Conservation (phyloP, 2,888 invertebrate genomes). For the Andrena bucephala region DNA sequence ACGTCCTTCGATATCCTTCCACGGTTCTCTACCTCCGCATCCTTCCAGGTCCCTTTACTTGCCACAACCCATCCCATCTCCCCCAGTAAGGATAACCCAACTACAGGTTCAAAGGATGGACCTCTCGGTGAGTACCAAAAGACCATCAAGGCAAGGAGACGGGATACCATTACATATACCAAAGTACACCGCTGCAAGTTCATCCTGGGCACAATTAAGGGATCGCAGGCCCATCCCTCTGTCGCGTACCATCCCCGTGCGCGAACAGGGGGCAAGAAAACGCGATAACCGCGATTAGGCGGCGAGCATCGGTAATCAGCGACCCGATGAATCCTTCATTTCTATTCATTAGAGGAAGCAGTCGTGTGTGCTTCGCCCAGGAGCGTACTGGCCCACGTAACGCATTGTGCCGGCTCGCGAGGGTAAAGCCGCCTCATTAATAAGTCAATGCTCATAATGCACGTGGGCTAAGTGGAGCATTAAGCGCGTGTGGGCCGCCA, state of each 20-base stretch:
- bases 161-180: no score
- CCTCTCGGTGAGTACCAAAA: no score
- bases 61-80: no score
- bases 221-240: neutral
- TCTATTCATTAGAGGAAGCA: constrained; percentile 55
- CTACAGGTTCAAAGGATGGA: no score
- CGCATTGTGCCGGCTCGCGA: constrained; percentile 39
- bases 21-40: no score
- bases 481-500: constrained; percentile 63
- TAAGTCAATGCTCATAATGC: constrained; percentile 70
- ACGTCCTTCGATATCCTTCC: no score
- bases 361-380: constrained; percentile 22
- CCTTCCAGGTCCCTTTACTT: no score
- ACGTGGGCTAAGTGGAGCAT: constrained; percentile 68
- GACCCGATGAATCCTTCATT: constrained; percentile 51
- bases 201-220: neutral
- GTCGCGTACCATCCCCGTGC: neutral
- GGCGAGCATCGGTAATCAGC: constrained; percentile 28
- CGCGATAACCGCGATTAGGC: constrained; percentile 54
- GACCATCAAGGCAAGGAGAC: no score
- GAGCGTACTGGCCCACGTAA: constrained; percentile 28
- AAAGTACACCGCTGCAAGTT: neutral
- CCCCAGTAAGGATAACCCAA: no score
- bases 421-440: constrained; percentile 68
- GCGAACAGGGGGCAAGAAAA: constrained; percentile 30